Evolutionary conservation across 2,888 invertebrate genomes (phyloP), one percentile per base, ranked within the genome.

Genomic region (Caradrina clavipalpis): DNA sequence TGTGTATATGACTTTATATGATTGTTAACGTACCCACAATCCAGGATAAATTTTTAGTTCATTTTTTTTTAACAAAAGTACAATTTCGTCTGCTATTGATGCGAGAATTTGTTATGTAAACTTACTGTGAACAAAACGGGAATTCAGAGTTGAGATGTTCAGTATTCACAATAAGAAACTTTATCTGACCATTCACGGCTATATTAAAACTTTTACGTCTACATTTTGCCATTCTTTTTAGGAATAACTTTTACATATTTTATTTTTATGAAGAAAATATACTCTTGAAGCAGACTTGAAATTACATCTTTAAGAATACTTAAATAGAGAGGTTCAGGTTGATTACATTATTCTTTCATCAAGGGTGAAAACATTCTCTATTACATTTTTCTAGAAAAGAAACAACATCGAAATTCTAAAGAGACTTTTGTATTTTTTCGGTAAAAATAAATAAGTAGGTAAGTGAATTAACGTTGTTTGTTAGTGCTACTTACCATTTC

Each of bases 311-410:
- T 70, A 71, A 63, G 66, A 81, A 76, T 26, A 61, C 57, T 77
- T 76, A 61, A 69, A 80, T 61, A 69, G 51, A 63, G 53, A 58
- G 64, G 47, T 76, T 63, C 81, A 42, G 53, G 61, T 69, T 80
- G 76, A 83, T 80, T 76, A 80, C 83, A 80, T 83, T 76, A 73
- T 76, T 80, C 69, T 83, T 83, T 80, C 72, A 83, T 80, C 63
- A 65, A 60, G 47, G 4, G 15, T 47, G 49, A 39, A 67, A 63
- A 58, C 31, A n/a, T 11, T 57, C 17, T 54, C 22, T 26, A 15
- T 35, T 45, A 70, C 55, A 58, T 72, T 81, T 72, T 81, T 19
- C 2, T 55, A 47, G 35, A 31, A 45, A 68, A 56, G n/a, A 39
- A 57, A 39, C 2, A 50, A 53, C 42, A 26, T 61, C 11, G 47